Percentiles rank a stretch among this genome's conserved stretches.
phyloP scores from a whole-genome alignment of 2,888 invertebrate species.

The Nymphalis polychloros region DNA sequence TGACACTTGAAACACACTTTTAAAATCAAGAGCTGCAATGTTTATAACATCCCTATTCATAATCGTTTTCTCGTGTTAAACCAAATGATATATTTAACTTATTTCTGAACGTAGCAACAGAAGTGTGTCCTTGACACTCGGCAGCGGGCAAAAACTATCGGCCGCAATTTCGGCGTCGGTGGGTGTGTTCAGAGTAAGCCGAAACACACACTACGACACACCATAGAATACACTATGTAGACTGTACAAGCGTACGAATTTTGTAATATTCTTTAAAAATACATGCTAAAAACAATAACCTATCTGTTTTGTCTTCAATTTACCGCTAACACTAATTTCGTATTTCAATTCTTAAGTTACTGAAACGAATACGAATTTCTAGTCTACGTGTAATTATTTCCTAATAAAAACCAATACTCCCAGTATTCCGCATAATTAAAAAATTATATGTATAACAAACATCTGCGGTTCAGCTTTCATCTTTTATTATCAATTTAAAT shows the following conservation, averaged over 20 bases:
- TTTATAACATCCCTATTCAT: slow-evolving; percentile 1
- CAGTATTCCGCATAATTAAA: background rate
- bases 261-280: too few species aligned
- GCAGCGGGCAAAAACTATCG: slow-evolving; percentile 74
- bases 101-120: slow-evolving; percentile 60
- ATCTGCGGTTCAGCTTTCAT: slow-evolving; percentile 4
- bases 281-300: too few species aligned
- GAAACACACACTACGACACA: slow-evolving; percentile 45
- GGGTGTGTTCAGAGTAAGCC: slow-evolving; percentile 70
- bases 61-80: slow-evolving; percentile 36
- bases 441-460: background rate
- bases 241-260: slow-evolving; percentile 4
- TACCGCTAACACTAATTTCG: too few species aligned
- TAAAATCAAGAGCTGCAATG: background rate
- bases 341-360: too few species aligned
- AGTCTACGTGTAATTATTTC: background rate
- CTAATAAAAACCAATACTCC: background rate
- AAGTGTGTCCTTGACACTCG: slow-evolving; percentile 77
- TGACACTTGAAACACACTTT: background rate
- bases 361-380: too few species aligned
- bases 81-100: slow-evolving; percentile 34
- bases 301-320: too few species aligned
- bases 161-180: slow-evolving; percentile 69
- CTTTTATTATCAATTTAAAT: background rate
- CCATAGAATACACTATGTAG: slow-evolving; percentile 54